Evolutionary conservation across 2,113 vertebrate genomes (phyloP).

Genomic region (Cyrtonyx montezumae): DNA sequence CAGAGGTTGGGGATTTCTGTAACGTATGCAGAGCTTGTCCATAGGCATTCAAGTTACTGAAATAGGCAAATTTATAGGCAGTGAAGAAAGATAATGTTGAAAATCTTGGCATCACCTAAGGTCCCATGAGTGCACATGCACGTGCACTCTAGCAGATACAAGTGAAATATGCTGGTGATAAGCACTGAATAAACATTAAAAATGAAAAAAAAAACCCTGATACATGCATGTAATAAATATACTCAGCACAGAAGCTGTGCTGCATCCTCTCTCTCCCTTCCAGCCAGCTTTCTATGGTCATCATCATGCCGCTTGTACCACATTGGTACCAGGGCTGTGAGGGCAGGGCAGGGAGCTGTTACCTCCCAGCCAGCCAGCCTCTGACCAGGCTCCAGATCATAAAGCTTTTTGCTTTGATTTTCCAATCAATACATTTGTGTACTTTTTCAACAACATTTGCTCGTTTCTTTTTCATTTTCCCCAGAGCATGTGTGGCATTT

Average conservation of each 20-base stretch:
- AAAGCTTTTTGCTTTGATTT: not conserved
- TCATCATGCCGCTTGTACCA: not conserved
- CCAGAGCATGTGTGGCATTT: not conserved
- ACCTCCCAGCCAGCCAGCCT: not conserved
- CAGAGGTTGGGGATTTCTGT: not conserved
- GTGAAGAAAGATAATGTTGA: not conserved
- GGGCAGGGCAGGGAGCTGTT: not conserved
- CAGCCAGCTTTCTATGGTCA: accelerated
- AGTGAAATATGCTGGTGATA: not conserved
- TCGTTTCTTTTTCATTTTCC: not conserved
- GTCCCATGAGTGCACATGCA: not conserved
- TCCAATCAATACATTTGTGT: not conserved
- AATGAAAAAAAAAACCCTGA: not conserved
- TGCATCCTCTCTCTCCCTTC: not conserved
- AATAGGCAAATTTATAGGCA: not conserved
- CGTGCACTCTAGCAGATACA: not conserved
- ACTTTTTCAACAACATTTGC: not conserved
- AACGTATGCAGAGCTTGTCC: not conserved
- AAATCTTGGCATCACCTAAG: not conserved
- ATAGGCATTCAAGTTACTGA: not conserved
- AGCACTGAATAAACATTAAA: not conserved
- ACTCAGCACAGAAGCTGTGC: not conserved
- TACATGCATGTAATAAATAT: accelerated
- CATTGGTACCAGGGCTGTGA: not conserved
- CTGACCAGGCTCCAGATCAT: accelerated